Conservation (phyloP, 2,113 vertebrate species). For the Ovis canadensis region DNA sequence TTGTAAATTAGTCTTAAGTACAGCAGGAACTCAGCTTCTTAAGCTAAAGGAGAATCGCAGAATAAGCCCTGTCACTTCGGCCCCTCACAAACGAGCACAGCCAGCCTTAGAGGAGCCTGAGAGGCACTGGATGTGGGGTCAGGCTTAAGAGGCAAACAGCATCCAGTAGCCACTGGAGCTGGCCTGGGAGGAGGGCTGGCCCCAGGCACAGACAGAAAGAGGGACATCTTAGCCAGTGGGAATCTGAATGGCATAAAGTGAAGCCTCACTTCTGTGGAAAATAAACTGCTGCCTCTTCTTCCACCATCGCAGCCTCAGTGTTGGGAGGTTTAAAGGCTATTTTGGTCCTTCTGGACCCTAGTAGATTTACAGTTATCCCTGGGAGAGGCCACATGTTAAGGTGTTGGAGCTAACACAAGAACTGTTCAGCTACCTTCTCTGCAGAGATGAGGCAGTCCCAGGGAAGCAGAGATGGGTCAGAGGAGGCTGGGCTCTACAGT, state of each 20-base stretch:
- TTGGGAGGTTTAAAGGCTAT: not conserved
- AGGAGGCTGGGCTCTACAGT: not conserved
- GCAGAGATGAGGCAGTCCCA: not conserved
- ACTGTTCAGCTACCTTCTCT: not conserved
- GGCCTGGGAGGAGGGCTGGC: not conserved
- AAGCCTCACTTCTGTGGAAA: not conserved
- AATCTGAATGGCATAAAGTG: not conserved
- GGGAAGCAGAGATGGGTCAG: not conserved
- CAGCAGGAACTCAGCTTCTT: not conserved
- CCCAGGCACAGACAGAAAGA: not conserved
- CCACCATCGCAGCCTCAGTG: not conserved
- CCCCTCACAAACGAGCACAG: not conserved
- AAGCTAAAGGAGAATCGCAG: not conserved
- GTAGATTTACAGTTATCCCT: not conserved
- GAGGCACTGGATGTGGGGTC: not conserved
- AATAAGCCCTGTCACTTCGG: not conserved
- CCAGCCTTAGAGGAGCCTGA: not conserved
- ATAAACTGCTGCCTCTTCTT: not conserved
- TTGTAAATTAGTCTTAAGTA: not conserved
- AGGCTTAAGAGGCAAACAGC: not conserved
- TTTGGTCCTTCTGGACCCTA: not conserved
- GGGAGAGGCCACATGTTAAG: not conserved
- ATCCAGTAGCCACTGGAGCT: not conserved
- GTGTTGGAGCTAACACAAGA: not conserved
- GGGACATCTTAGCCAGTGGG: not conserved